Base-by-base conservation (phyloP, 2,888 invertebrate genomes). In the Euclidia mi region DNA sequence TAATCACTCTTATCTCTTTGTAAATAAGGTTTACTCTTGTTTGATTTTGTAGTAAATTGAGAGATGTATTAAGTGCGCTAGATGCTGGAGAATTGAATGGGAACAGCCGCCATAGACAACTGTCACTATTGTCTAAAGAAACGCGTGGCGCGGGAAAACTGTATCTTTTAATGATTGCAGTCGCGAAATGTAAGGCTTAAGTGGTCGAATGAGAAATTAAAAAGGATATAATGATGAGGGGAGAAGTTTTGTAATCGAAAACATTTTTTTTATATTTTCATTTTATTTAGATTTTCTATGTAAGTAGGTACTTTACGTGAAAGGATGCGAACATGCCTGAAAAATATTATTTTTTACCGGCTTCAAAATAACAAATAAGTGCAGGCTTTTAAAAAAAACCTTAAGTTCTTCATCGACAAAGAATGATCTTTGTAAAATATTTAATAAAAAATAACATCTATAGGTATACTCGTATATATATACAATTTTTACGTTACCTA, bases 141-240 rank as follows among this genome's bases (percentile, higher is more conserved):
- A 66, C 66, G 70, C 66, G 67, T 69, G 56, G 71, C 59, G 70
- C 63, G 65, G 51, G 58, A 60, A 71, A 69, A 67, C 47, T 51
- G 77, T 78, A 71, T 80, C 77, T 82, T 79, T 82, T 78, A 82
- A 87, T 85, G 79, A 83, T 82, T 79, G 74, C 82, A 78, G 79
- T 66, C 48, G 60, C 70, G 72, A 59, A 78, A 78, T 76, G 75
- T 58, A 59, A 25, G 58, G 72, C 83, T 74, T 85, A 85, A 87
- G 86, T 87, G 81, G 85, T 84, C 77, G 85, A 84, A 85, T 84
- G 87, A 81, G 75, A 85, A 82, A 87, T 88, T 87, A 87, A 84
- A 85, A 84, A 75, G 72, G 65, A 57, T 57, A 64, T 45, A 52
- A 57, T 56, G 48, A 52, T 51, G 51, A 48, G 32, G 44, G 49